Percentiles rank a stretch among this genome's conserved stretches.
Conservation (phyloP, 2,113 vertebrate genomes). For the Neopipo cinnamomea region DNA sequence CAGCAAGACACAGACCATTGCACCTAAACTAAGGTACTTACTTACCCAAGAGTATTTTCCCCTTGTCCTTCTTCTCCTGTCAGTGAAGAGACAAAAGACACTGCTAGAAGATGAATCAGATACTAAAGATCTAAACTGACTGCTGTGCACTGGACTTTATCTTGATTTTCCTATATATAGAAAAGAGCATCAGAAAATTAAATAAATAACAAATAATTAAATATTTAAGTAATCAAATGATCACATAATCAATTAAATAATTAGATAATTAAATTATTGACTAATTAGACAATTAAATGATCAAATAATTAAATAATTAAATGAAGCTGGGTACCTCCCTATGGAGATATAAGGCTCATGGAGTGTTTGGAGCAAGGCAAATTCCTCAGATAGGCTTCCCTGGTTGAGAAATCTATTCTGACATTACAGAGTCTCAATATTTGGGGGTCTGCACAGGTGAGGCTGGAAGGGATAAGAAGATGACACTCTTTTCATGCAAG, state of each 20-base stretch:
- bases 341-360: not conserved
- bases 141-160: not conserved
- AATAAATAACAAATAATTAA: not conserved
- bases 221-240: not conserved
- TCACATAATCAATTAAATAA: not conserved
- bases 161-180: not conserved
- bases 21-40: not conserved
- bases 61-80: not conserved
- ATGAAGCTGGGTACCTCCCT: not conserved
- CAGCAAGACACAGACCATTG: not conserved
- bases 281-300: not conserved
- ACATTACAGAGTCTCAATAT: not conserved
- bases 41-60: not conserved
- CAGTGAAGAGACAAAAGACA: not conserved
- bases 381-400: rapidly evolving
- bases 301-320: not conserved
- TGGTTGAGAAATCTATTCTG: not conserved
- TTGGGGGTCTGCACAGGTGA: not conserved
- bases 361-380: not conserved
- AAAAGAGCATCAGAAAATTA: not conserved
- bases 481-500: not conserved
- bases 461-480: not conserved
- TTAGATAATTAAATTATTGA: not conserved
- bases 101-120: not conserved
- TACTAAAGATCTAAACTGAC: not conserved